These are phyloP conservation scores for Oreochromis grahami DNA, from an alignment of 2,797 vertebrate species.

Conservation along the genomic window DNA sequence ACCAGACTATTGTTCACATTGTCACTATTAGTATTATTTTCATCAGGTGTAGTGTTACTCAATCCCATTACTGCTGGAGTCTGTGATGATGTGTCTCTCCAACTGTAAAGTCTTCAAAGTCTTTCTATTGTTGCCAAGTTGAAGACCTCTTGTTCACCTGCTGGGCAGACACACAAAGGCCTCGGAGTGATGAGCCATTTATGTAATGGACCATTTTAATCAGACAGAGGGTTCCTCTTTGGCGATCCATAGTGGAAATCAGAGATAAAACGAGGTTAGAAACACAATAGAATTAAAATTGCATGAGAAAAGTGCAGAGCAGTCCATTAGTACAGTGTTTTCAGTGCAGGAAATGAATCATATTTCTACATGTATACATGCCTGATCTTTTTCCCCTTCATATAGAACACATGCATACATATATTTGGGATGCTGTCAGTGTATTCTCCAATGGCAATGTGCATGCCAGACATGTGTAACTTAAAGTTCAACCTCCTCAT, in stretches of 20 bases:
- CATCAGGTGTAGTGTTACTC: neutral
- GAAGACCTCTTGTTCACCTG: conserved; percentile 31
- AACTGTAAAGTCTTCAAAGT: conserved; percentile 28
- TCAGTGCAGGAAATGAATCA: neutral
- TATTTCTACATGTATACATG: neutral
- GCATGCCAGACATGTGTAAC: conserved; percentile 37
- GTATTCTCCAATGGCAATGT: conserved; percentile 15
- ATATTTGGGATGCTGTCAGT: neutral
- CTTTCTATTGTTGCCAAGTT: conserved; percentile 19
- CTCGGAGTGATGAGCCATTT: conserved; percentile 15
- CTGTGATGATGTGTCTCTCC: neutral
- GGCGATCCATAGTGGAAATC: conserved; percentile 4
- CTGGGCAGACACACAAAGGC: conserved; percentile 31
- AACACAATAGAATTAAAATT: neutral
- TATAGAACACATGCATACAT: conserved; percentile 1
- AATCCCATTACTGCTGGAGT: neutral
- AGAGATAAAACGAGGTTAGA: conserved; percentile 9
- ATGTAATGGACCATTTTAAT: conserved; percentile 15
- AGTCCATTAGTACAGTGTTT: conserved; percentile 7
- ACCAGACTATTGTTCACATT: neutral
- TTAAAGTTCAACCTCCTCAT: conserved; percentile 28
- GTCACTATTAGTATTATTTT: neutral
- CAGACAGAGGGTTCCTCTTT: neutral
- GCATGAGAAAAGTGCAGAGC: neutral
- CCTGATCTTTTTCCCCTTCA: neutral